Percentiles rank a stretch among this genome's conserved stretches.
These are phyloP conservation scores for Thinocorus orbignyianus DNA, from an alignment of 2,113 vertebrate genomes.

Conservation along the genomic window DNA sequence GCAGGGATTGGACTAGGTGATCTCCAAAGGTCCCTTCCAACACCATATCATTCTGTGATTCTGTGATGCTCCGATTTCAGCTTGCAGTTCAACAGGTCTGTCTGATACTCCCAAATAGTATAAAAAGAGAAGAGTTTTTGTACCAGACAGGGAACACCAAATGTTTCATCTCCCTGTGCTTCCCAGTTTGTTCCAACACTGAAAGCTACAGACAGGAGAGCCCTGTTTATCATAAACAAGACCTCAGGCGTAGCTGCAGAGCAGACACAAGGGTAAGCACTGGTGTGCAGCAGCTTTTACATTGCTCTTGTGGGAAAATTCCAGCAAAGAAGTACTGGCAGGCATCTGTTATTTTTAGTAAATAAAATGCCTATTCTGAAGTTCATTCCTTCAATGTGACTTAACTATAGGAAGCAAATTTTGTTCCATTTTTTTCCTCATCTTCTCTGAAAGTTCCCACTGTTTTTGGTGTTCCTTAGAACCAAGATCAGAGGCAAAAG, in stretches of 20 bases:
- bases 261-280: background rate
- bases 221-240: background rate
- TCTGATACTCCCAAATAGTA: background rate
- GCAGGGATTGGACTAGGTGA: too few relatives aligned
- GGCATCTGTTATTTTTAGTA: slow-evolving; percentile 26
- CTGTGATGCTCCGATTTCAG: background rate
- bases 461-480: background rate
- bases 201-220: background rate
- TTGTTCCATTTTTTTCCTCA: background rate
- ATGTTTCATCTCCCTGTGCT: background rate
- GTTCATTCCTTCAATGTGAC: background rate
- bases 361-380: background rate
- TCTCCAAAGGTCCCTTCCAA: too few relatives aligned
- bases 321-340: background rate
- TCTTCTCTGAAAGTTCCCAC: background rate
- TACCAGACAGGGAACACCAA: background rate
- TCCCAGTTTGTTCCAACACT: background rate
- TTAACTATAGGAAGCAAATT: background rate
- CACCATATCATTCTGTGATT: too few relatives aligned
- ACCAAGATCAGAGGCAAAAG: background rate
- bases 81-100: background rate
- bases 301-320: slow-evolving; percentile 32
- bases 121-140: background rate
- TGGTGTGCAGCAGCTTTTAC: background rate
- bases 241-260: background rate